These are phyloP conservation scores for Scaptomyza reducta DNA, from an alignment of 2,888 invertebrate species.

Conservation along the genomic window DNA sequence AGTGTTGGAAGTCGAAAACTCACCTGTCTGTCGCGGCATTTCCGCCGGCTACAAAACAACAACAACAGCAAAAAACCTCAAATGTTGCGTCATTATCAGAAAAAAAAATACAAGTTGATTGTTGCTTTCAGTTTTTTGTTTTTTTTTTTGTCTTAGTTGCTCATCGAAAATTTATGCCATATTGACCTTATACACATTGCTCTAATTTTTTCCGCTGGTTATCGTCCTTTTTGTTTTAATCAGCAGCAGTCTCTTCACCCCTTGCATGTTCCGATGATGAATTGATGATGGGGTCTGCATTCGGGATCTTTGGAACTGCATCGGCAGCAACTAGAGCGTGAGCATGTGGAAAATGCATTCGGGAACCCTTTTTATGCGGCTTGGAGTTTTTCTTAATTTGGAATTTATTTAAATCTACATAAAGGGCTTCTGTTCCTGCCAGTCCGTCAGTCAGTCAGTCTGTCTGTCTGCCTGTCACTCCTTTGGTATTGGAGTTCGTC, in stretches of 20 bases:
- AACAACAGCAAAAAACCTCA: constrained; percentile 55
- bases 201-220: constrained; percentile 79
- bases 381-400: constrained; percentile 76
- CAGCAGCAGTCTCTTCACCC: constrained; percentile 31
- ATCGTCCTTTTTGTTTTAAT: constrained; percentile 70
- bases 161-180: constrained; percentile 76
- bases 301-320: constrained; percentile 21
- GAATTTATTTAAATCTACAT: constrained; percentile 78
- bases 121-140: constrained; percentile 5
- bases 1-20: constrained; percentile 50
- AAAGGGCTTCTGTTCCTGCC: constrained; percentile 49
- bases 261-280: constrained; percentile 79
- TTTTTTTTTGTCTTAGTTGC: constrained; percentile 10
- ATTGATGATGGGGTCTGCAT: constrained; percentile 81
- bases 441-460: constrained; percentile 27
- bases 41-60: constrained; percentile 65
- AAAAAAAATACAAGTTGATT: constrained; percentile 18
- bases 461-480: background rate
- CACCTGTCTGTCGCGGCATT: constrained; percentile 70
- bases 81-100: constrained; percentile 76
- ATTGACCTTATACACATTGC: constrained; percentile 74
- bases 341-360: constrained; percentile 52
- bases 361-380: constrained; percentile 55
- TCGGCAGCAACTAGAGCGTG: constrained; percentile 12
- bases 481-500: constrained; percentile 43